Evolutionary conservation across 2,797 vertebrate genomes (phyloP).

Genomic region (Megaceryle alcyon): DNA sequence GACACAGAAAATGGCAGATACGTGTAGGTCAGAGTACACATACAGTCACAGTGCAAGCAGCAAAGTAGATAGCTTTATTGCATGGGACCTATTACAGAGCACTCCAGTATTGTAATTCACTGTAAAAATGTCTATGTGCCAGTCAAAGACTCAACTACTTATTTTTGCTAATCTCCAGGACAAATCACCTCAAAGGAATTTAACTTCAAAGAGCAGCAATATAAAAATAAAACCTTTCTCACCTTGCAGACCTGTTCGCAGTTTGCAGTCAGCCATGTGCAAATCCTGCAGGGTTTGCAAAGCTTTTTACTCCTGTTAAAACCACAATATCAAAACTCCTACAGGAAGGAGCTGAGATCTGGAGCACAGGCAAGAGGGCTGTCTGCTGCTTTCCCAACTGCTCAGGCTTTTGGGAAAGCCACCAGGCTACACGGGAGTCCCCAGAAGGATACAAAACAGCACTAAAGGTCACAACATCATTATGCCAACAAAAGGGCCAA

Average conservation of each 20-base stretch:
- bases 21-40: neutral
- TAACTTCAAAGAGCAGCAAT: constrained; percentile 16
- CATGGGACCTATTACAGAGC: neutral
- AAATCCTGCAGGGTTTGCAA: neutral
- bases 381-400: constrained; percentile 50
- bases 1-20: neutral
- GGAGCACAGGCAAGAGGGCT: neutral
- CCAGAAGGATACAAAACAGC: neutral
- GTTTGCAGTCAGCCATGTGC: neutral
- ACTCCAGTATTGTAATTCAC: neutral
- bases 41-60: neutral
- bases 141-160: neutral
- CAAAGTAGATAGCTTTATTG: neutral
- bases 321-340: constrained; percentile 1
- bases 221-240: constrained; percentile 21
- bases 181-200: constrained; percentile 46
- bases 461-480: neutral
- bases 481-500: constrained; percentile 7
- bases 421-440: neutral
- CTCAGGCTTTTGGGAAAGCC: constrained; percentile 18
- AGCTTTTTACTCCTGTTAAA: neutral
- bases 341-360: neutral
- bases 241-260: neutral
- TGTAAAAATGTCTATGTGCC: neutral
- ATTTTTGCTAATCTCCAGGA: constrained; percentile 32